Conservation (phyloP, 2,113 vertebrate species). For the Hippocampus abdominalis region DNA sequence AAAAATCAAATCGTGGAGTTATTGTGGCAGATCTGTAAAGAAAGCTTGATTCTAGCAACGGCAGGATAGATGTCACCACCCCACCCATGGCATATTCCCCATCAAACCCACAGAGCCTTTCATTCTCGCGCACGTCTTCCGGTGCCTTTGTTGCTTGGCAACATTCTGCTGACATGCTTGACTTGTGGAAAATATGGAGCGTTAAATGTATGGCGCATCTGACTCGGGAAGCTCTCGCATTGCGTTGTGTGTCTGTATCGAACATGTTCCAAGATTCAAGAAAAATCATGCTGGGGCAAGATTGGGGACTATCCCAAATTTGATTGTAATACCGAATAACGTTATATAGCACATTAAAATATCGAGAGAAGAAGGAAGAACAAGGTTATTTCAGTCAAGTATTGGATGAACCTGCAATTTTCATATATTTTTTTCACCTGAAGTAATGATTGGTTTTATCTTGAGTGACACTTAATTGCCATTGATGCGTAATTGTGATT, state of each 20-base stretch:
- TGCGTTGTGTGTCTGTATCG: background rate
- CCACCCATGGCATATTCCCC: constrained; percentile 24
- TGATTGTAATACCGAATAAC: background rate
- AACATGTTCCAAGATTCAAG: background rate
- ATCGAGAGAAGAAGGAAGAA: background rate
- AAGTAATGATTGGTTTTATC: background rate
- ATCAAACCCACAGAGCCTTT: constrained; percentile 24
- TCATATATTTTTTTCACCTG: background rate
- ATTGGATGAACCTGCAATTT: background rate
- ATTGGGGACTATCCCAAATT: background rate
- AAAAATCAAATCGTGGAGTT: constrained; percentile 8
- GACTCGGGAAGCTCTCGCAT: constrained; percentile 20
- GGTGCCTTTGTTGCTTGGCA: constrained; percentile 61
- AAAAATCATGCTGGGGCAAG: background rate
- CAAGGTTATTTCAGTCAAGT: background rate
- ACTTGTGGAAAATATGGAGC: constrained; percentile 28
- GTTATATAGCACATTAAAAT: background rate
- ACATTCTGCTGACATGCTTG: constrained; percentile 41
- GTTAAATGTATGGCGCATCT: constrained; percentile 19
- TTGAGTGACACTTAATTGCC: background rate
- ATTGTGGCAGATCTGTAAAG: background rate
- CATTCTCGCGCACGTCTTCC: background rate
- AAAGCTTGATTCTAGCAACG: background rate
- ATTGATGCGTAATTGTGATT: background rate
- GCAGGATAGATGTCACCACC: background rate